Evolutionary conservation across 23 tunicate genomes (phyloP).

Genomic region (Styela clava): DNA sequence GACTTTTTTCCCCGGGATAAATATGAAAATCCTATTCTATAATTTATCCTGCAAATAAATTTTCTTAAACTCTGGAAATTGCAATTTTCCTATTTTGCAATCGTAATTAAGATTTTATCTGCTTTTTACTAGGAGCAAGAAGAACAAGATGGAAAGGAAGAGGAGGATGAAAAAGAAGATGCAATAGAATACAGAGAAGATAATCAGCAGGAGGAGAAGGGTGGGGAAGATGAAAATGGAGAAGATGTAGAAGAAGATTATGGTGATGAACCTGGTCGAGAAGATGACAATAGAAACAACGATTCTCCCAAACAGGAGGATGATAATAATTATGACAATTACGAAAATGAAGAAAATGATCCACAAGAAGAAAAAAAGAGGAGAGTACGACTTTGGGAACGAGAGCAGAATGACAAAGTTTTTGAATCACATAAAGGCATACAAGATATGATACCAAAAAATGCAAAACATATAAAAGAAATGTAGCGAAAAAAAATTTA

Average conservation of each 20-base stretch:
- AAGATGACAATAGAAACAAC: not conserved
- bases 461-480: not conserved
- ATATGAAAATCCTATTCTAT: no score
- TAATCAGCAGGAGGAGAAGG: conserved; percentile 3
- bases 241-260: conserved; percentile 12
- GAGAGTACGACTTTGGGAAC: not conserved
- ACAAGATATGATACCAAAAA: not conserved
- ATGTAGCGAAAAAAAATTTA: no score
- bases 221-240: conserved; percentile 6
- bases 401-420: not conserved
- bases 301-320: not conserved
- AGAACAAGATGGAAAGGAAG: not conserved
- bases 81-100: no score
- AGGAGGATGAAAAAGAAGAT: not conserved
- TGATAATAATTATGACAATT: conserved; percentile 19
- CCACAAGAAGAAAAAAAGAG: not conserved
- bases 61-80: no score
- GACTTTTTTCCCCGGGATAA: no score
- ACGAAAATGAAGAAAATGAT: conserved; percentile 16
- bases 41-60: no score
- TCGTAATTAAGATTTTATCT: no score
- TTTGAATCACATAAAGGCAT: no score
- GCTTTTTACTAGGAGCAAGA: no score
- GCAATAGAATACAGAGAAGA: not conserved
- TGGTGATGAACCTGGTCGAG: not conserved